Evolutionary conservation across 1,140 invertebrate genomes (phyloP), one percentile per base, ranked within the genome.

Genomic region (Cydia pomonella): DNA sequence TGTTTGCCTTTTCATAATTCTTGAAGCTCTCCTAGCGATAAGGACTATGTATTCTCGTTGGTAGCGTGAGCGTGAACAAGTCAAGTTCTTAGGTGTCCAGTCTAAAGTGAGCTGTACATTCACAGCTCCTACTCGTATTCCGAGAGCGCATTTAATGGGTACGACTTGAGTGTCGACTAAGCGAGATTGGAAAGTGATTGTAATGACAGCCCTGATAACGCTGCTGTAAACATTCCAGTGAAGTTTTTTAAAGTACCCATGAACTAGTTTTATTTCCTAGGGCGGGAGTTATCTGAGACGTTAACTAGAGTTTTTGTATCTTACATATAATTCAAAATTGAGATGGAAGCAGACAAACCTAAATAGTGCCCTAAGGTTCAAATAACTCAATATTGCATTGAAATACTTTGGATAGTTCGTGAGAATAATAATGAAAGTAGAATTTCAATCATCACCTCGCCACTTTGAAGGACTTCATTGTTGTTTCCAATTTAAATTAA

Each of bases 1-100:
- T 85, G 81, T 84, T 85, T 85, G 77, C 79, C 77, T 79, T 80
- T 77, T 79, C 78, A 83, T 82, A 84, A 84, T 79, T 76, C 80
- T 79, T 72, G 33, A 73, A 69, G 29, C n/a, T 69, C 9, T 69
- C 18, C 41, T 44, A 23, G 53, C 21, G 53, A 59, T 59, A 59
- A 59, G 53, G 53, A 59, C 53, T 10, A n/a, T 59, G 21, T 23
- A 59, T 23, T 59, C 21, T 59, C 21, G n/a, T 23, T 23, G 53
- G 1, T n/a, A 18, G n/a, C 21, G 53, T 9, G 9, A 23, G 9
- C 18, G 53, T 59, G 53, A 21, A 21, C 7, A 5, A 59, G 2
- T 0, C 21, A 6, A 10, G 21, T 59, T 21, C 18, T 23, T 7
- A 3, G 7, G 10, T 2, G 23, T 3, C 53, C 53, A 59, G 21